phyloP scores from a whole-genome alignment of 35 echinoderm and acorn worm species.

The Nesometra sesokonis region DNA sequence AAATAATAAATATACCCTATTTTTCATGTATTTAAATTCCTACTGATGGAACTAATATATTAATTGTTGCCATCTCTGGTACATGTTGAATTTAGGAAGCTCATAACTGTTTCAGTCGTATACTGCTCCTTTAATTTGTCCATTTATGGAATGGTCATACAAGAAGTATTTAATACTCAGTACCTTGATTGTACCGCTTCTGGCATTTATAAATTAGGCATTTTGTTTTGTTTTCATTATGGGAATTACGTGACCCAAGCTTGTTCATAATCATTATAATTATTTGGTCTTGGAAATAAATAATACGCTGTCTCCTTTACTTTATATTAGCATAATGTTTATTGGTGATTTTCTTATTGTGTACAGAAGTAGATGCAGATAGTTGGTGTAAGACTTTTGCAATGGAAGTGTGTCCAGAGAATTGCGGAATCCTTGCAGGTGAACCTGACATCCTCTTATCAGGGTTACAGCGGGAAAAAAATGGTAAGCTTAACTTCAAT shows the following conservation, averaged over 20 bases:
- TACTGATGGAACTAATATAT: no score
- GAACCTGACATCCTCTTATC: conserved; percentile 26
- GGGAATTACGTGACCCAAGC: not conserved
- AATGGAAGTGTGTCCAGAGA: conserved; percentile 6
- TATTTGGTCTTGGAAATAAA: not conserved
- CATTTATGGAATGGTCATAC: no score
- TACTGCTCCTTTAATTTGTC: no score
- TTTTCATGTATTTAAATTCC: no score
- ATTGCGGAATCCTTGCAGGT: conserved; percentile 7
- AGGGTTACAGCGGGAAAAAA: conserved; percentile 20
- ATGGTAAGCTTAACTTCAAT: not conserved
- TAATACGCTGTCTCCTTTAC: not conserved
- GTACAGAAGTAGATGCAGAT: conserved; percentile 25
- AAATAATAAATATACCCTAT: no score
- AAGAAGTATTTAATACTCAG: no score
- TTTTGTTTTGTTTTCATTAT: not conserved
- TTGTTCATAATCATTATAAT: not conserved
- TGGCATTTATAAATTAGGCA: not conserved
- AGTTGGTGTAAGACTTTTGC: conserved; percentile 23
- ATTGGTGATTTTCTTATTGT: not conserved
- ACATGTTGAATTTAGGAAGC: no score
- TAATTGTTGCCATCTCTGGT: no score
- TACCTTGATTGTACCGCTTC: not conserved
- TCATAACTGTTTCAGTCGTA: no score
- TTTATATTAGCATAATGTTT: not conserved